Evolutionary conservation across 2,797 vertebrate species (phyloP), one percentile per base, ranked within the genome.

Genomic region (Oreortyx pictus): DNA sequence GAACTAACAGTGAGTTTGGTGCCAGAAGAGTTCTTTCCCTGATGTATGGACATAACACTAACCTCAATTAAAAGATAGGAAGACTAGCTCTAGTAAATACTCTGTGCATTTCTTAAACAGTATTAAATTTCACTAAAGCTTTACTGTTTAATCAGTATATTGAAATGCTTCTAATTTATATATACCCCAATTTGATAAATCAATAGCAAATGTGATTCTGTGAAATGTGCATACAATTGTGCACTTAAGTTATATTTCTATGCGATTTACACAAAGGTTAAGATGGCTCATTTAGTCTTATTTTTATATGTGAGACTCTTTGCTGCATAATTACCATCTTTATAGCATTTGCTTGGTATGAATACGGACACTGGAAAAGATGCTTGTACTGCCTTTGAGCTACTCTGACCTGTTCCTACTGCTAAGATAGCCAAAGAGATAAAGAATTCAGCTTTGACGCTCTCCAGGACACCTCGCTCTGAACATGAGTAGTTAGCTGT

Each of bases 401-500:
- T 89, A 5, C 41, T 5, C 16, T 76, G 27, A 66, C 49, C 44
- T 50, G 37, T 52, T 59, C 46, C 37, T 80, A 54, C 65, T 93
- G 35, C 87, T 87, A 87, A 68, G 41, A 20, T 15, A 79, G 67
- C 39, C 27, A 84, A 64, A 67, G 49, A 95, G n/a, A 71, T 37
- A 80, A 78, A 73, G 54, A 56, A 87, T 76, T 84, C 76, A 6
- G 14, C 17, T 86, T 54, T 37, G 56, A n/a, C 2, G 2, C 60
- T 86, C 41, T 89, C 41, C 44, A 80, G 65, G 87, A 93, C 90
- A 57, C 31, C 37, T 72, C 39, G n/a, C 57, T 93, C 61, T 74
- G 57, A 92, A 90, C 82, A 20, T 5, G 25, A 54, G n/a, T 75
- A 76, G 41, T 71, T 89, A 90, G 49, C 49, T 50, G 49, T 15